Evolutionary conservation across 2,797 vertebrate species (phyloP).

Genomic region (Anas capensis): DNA sequence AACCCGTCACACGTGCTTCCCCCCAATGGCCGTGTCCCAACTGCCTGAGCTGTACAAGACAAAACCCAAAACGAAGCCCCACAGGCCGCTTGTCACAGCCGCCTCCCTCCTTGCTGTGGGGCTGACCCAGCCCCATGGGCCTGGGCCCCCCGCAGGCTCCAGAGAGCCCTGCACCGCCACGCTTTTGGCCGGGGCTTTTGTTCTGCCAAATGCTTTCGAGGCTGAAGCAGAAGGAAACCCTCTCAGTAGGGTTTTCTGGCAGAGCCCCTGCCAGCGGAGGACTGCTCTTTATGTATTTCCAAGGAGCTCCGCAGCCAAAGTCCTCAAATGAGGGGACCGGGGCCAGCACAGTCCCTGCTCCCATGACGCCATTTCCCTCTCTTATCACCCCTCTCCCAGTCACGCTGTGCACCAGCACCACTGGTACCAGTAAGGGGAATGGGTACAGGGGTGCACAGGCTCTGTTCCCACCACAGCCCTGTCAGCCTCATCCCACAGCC

Average conservation of each 20-base stretch:
- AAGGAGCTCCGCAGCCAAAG: background rate
- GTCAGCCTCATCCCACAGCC: background rate
- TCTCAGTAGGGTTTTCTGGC: background rate
- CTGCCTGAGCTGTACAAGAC: background rate
- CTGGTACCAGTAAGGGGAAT: background rate
- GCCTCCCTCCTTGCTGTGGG: background rate
- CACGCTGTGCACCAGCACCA: background rate
- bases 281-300: background rate
- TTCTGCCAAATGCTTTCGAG: background rate
- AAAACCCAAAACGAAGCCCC: background rate
- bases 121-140: background rate
- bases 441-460: too few species aligned
- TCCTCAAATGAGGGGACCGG: fast-evolving
- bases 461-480: background rate
- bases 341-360: background rate
- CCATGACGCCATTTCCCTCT: fast-evolving
- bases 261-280: fast-evolving
- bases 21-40: background rate
- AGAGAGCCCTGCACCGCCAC: background rate
- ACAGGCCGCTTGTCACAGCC: background rate
- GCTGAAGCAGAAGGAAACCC: background rate
- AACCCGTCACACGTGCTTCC: background rate
- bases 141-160: background rate
- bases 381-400: fast-evolving
- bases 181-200: background rate